Base-by-base conservation (phyloP, 1,140 invertebrate species). In the Drosophila nebulosa region DNA sequence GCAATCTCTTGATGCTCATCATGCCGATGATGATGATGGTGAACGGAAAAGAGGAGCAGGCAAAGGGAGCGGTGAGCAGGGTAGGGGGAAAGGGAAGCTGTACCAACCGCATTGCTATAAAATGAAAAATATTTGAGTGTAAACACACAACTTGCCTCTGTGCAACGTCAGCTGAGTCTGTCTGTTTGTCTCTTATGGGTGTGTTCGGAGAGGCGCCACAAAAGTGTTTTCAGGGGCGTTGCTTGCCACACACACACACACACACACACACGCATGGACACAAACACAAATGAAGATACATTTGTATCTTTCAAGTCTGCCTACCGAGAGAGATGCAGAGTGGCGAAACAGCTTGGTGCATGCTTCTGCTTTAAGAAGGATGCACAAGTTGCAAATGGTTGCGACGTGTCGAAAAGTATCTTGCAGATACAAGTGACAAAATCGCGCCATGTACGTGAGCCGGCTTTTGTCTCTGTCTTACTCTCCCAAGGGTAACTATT, bases 211-310 rank as follows among this genome's bases (percentile, higher is more conserved):
- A 52, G 79, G 66, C 79, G 74, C 64, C 83, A 74, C 57, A 70
- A 75, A 83, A 83, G 81, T 81, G 81, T 88, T 85, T 86, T 71
- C 71, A 74, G 59, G 78, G 81, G 83, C 81, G 81, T 88, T 83
- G 81, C 81, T 77, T 70, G 80, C 76, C 80, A 77, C 76, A 73
- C 73, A 63, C 64, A 74, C 24, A 51, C 56, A 67, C 35, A 35
- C 30, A 63, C 30, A 71, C 24, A n/a, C n/a, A n/a, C 76, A 73
- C 73, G 60, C 64, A 51, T 32, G 21, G 32, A 24, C 57, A 35
- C 16, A 52, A 27, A 53, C 39, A 51, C 46, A 67, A 58, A 12
- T 55, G n/a, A 39, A 79, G 64, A 65, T 72, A 67, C 76, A 79
- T 79, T 78, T 68, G 74, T 78, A 77, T 77, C 73, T 74, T 64